Evolutionary conservation across 2,797 vertebrate genomes (phyloP), one percentile per base, ranked within the genome.

Genomic region (Heliangelus exortis): DNA sequence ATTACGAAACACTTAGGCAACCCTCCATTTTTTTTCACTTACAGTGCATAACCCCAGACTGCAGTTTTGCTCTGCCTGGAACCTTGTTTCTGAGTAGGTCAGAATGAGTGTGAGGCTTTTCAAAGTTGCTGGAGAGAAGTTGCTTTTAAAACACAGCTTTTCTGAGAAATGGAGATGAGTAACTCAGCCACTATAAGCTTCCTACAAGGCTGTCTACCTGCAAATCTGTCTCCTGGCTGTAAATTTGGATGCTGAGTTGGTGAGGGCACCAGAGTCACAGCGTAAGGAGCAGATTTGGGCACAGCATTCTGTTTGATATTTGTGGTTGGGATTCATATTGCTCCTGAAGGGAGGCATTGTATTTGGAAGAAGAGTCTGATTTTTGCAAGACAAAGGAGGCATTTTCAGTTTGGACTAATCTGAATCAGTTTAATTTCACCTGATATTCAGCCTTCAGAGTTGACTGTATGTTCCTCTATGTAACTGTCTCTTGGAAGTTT

Each of bases 121-220:
- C 66, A 43, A 87, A 77, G 54, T n/a, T 34, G 54, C 26, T 48
- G 25, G 29, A 72, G 6, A 84, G 20, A 73, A 71, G 21, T 36
- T 68, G 45, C 29, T 79, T 91, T 41, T 33, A 69, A 68, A 75
- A 53, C 3, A 9, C 1, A 33, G 13, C 19, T 92, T 72, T 53
- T 45, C 47, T 13, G 2, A 53, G 34, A 81, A 75, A 63, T 25
- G 9, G 26, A 8, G 41, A 31, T 84, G 11, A 72, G 55, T 36
- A 90, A 33, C 51, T 83, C 53, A 39, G 68, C 22, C 33, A 48
- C 54, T 43, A 12, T 2, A 7, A 2, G 6, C 39, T 75, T 74
- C 68, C 78, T 78, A 61, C 0, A 0, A 57, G 45, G 63, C 50
- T 43, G 15, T 51, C 41, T 59, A 74, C 1, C 0, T 13, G 41